These are phyloP conservation scores for Gasteruption jaculator DNA, from an alignment of 2,888 invertebrate genomes.

Conservation along the genomic window DNA sequence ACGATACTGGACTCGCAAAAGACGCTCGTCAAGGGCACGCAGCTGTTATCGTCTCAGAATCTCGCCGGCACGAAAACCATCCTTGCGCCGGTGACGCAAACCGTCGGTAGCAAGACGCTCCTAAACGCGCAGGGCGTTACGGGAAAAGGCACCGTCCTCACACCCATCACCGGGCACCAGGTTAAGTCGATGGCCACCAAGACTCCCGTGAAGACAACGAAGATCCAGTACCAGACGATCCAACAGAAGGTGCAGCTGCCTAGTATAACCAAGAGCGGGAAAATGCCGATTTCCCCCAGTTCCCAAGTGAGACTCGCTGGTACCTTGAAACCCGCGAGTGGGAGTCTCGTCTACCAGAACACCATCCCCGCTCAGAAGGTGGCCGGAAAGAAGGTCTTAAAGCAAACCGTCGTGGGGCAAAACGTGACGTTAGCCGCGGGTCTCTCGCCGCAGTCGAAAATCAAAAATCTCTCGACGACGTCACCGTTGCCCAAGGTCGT, in stretches of 20 bases:
- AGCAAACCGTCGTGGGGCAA: slow-evolving; percentile 29
- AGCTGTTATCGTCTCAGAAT: slow-evolving; percentile 34
- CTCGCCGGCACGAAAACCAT: slow-evolving; percentile 35
- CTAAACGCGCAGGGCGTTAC: slow-evolving; percentile 33
- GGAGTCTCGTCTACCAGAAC: slow-evolving; percentile 38
- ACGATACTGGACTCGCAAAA: slow-evolving; percentile 38
- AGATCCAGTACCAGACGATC: slow-evolving; percentile 40
- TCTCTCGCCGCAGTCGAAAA: slow-evolving; percentile 29
- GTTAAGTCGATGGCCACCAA: slow-evolving; percentile 47
- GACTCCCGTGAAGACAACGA: slow-evolving; percentile 30
- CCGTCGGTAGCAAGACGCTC: slow-evolving; percentile 32
- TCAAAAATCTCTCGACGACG: slow-evolving; percentile 23
- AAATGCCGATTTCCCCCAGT: slow-evolving; percentile 39
- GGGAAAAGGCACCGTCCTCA: slow-evolving; percentile 42
- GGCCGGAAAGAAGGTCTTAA: slow-evolving; percentile 30
- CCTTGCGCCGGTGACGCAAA: slow-evolving; percentile 35
- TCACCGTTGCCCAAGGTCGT: slow-evolving; percentile 30
- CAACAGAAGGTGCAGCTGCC: slow-evolving; percentile 37
- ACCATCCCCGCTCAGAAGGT: slow-evolving; percentile 19
- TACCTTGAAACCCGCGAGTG: slow-evolving; percentile 48
- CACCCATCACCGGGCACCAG: slow-evolving; percentile 48
- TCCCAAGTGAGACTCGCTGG: slow-evolving; percentile 40
- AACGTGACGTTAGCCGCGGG: slow-evolving; percentile 22
- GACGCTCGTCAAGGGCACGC: slow-evolving; percentile 34
- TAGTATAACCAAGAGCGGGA: slow-evolving; percentile 47